Base-by-base conservation (phyloP, 2,888 invertebrate genomes). In the Mimachlamys varia region DNA sequence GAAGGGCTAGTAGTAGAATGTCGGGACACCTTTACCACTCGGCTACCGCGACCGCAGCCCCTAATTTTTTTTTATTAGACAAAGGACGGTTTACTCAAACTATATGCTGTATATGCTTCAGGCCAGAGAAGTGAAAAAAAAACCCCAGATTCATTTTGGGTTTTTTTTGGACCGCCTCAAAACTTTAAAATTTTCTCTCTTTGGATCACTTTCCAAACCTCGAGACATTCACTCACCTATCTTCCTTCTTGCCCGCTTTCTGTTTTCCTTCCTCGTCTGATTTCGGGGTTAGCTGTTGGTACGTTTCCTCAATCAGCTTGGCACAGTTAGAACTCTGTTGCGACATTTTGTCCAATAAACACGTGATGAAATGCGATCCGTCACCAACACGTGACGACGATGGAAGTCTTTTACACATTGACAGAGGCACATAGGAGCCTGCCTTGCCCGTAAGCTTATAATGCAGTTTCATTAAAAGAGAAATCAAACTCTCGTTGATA, bases 391-490 rank as follows among this genome's bases (percentile, higher is more conserved):
- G 96, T 22, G 93, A 93, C 22, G 92, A 90, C 10, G 90, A 62
- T 0, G 90, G 76, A 15, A 88, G 92, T 62, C 93, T 90, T 22
- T 92, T 90, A 10, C 92, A 92, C 55, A 93, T 92, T 15, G 94
- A 92, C n/a, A 92, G 88, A 10, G 94, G 94, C 33, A 92, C 92
- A 94, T 98, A 99, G 93, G 98, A 98, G 96, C 99, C 98, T 15
- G 98, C 97, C 92, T 96, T 96, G 0, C 98, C 98, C 0, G 98
- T 98, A 87, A 99, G 97, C 96, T 99, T 98, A 2, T 98, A 98
- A 97, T 99, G 99, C 22, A 99, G 97, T 96, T 98, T 99, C 90
- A 99, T 97, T 88, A 99, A 97, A 89, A 99, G 97, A 0, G 99
- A 98, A 94, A 99, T 98, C 93, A 99, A 98, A 92, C 98, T 99